Conservation (phyloP, 2,113 vertebrate genomes). For the Coregonus clupeaformis region DNA sequence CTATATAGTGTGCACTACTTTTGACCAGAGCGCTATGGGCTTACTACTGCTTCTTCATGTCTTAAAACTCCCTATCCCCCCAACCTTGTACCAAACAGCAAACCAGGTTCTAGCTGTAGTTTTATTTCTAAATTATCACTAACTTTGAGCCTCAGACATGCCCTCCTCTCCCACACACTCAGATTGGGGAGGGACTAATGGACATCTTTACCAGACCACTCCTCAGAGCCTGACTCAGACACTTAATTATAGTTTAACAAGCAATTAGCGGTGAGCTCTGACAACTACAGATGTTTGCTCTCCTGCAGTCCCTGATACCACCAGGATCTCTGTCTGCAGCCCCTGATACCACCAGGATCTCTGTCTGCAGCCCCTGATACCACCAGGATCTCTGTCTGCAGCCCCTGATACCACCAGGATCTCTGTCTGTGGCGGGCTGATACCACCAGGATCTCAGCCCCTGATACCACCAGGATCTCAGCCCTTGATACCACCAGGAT, state of each 20-base stretch:
- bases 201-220: constrained; percentile 46
- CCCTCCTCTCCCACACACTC: neutral
- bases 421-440: too few species aligned
- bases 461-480: too few species aligned
- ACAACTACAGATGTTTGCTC: constrained; percentile 54
- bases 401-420: too few species aligned
- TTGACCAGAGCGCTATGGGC: too few species aligned
- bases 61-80: neutral
- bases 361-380: neutral
- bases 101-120: neutral
- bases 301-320: constrained; percentile 18
- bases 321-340: too few species aligned
- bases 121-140: neutral
- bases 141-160: neutral
- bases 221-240: constrained; percentile 32
- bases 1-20: too few species aligned
- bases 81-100: neutral
- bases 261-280: constrained; percentile 49
- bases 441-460: too few species aligned
- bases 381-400: too few species aligned
- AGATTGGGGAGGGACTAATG: constrained; percentile 28
- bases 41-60: neutral
- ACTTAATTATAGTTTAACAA: constrained; percentile 53
- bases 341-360: too few species aligned
- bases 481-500: too few species aligned